Evolutionary conservation across 2,888 invertebrate genomes (phyloP).

Genomic region (Himalopsyche anomala): DNA sequence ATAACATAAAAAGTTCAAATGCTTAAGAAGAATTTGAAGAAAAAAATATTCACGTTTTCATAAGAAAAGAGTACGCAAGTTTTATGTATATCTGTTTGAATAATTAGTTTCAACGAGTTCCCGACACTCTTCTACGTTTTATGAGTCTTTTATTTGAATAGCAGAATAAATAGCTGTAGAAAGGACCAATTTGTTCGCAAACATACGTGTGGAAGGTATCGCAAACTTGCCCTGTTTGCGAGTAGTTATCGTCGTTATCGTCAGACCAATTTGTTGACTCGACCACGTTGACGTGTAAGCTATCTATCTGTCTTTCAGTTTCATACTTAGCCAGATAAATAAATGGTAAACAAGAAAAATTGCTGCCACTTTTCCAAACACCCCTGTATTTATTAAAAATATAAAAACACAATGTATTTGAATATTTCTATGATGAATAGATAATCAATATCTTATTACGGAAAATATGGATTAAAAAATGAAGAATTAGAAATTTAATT

Average conservation of each 20-base stretch:
- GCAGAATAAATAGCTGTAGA: neutral
- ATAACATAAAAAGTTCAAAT: too few relatives aligned
- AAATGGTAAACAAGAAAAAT: constrained; percentile 11
- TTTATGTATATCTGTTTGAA: neutral
- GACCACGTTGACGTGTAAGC: constrained; percentile 23
- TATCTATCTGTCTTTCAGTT: constrained; percentile 30
- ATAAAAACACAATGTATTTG: too few relatives aligned
- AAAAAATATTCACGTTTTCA: too few relatives aligned
- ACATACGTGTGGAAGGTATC: constrained; percentile 1
- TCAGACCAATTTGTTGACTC: constrained; percentile 35
- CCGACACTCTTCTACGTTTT: neutral
- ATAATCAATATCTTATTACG: too few relatives aligned
- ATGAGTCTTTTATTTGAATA: constrained; percentile 29
- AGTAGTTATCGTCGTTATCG: constrained; percentile 20
- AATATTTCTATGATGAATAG: too few relatives aligned
- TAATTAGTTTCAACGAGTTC: neutral
- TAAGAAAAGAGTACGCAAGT: too few relatives aligned
- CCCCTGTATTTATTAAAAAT: neutral
- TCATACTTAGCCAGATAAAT: constrained; percentile 25
- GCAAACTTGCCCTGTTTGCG: constrained; percentile 27
- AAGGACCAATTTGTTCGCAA: constrained; percentile 38
- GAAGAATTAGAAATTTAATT: too few relatives aligned
- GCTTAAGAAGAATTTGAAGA: too few relatives aligned
- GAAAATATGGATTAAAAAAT: too few relatives aligned
- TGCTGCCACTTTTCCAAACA: neutral